Conservation (phyloP, 2,888 invertebrate genomes). For the Lithophane semibrunnea region DNA sequence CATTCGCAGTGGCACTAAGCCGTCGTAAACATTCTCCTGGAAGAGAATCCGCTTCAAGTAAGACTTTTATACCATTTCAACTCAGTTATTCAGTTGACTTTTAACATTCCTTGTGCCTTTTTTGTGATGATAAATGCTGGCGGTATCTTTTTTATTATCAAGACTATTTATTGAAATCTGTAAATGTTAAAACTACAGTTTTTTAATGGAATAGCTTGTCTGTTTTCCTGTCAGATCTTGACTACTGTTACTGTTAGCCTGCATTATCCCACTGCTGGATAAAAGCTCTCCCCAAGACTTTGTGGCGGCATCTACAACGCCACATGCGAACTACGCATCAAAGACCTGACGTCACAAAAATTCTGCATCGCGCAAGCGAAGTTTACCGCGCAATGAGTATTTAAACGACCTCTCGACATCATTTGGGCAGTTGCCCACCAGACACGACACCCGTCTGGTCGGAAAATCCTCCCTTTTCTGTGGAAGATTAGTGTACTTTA, state of each 20-base stretch:
- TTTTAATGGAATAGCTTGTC: not conserved
- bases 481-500: too few species aligned
- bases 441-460: too few species aligned
- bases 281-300: too few species aligned
- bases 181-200: not conserved
- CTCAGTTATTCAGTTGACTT: slow-evolving; percentile 42
- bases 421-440: too few species aligned
- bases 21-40: slow-evolving; percentile 59
- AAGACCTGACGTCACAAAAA: too few species aligned
- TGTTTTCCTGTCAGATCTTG: not conserved
- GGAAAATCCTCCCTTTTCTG: too few species aligned
- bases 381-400: too few species aligned
- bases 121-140: slow-evolving; percentile 30
- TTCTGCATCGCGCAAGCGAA: too few species aligned
- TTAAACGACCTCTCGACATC: too few species aligned
- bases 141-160: not conserved
- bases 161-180: not conserved
- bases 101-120: slow-evolving; percentile 34
- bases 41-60: slow-evolving; percentile 50
- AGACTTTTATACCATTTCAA: slow-evolving; percentile 50
- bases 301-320: too few species aligned
- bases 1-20: slow-evolving; percentile 44
- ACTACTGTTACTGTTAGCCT: not conserved
- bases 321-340: too few species aligned
- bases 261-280: too few species aligned